Evolutionary conservation across 2,797 vertebrate species (phyloP).

Genomic region (Rhynchotus rufescens): DNA sequence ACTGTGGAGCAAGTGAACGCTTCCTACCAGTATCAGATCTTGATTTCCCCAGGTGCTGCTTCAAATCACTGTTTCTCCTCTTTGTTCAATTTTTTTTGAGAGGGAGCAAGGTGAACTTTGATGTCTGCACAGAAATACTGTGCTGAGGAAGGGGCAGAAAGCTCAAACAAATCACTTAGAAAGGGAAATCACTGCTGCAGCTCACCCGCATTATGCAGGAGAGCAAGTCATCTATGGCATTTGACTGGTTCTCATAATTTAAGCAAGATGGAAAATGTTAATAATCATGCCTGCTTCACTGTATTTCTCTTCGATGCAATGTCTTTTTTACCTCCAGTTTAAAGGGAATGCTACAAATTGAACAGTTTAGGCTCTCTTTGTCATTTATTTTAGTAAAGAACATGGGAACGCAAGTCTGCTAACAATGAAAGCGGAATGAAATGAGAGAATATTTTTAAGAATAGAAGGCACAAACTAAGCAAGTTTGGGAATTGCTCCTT

Average conservation of each 20-base stretch:
- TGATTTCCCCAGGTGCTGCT: slow-evolving; percentile 48
- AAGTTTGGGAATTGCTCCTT: background rate
- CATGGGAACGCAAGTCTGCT: background rate
- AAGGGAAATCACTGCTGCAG: background rate
- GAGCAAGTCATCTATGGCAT: background rate
- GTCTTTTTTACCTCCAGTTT: slow-evolving; percentile 4
- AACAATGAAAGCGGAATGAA: background rate
- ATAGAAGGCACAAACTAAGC: background rate
- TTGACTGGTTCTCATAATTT: slow-evolving; percentile 51
- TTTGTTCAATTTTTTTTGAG: slow-evolving; percentile 39
- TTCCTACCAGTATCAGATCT: background rate
- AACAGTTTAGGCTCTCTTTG: background rate
- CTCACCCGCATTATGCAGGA: background rate
- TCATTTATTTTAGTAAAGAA: background rate
- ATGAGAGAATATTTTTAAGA: background rate
- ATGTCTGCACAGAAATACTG: background rate
- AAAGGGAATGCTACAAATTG: slow-evolving; percentile 25
- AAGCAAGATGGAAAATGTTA: slow-evolving; percentile 17
- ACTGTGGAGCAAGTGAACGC: background rate
- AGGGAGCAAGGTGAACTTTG: slow-evolving; percentile 43
- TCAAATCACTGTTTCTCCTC: slow-evolving; percentile 24
- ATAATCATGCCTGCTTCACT: slow-evolving; percentile 23
- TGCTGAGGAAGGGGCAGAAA: background rate
- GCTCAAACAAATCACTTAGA: slow-evolving; percentile 28
- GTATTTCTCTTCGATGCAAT: slow-evolving; percentile 32